phyloP scores from a whole-genome alignment of 2,888 invertebrate genomes.

The Drosophila mettleri region DNA sequence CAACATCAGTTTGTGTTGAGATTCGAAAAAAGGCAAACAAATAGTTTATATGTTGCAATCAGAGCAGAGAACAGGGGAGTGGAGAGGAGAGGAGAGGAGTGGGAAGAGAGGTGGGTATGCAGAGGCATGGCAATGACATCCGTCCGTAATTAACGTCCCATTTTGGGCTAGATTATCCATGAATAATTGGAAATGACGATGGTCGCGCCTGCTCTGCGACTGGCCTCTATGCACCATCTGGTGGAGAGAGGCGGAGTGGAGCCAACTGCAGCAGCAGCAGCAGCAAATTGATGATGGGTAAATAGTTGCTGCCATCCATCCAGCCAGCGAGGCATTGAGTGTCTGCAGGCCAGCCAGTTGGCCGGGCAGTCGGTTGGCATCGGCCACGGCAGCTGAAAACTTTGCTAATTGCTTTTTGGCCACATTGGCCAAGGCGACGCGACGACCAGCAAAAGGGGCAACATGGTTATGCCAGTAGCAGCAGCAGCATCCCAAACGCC shows the following conservation, averaged over 20 bases:
- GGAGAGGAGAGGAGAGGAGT: background rate
- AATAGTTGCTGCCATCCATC: slow-evolving; percentile 21
- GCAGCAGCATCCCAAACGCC: slow-evolving; percentile 24
- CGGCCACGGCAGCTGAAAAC: slow-evolving; percentile 56
- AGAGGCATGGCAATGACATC: slow-evolving; percentile 65
- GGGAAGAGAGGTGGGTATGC: background rate
- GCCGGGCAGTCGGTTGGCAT: slow-evolving; percentile 7
- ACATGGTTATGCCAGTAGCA: slow-evolving; percentile 40
- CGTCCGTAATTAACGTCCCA: slow-evolving; percentile 84
- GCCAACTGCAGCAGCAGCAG: slow-evolving; percentile 42
- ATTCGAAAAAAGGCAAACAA: slow-evolving; percentile 34
- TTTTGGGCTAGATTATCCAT: slow-evolving; percentile 85
- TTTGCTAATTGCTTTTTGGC: slow-evolving; percentile 82
- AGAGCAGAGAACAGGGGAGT: background rate
- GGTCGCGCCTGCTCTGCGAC: slow-evolving; percentile 39
- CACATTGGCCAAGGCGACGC: slow-evolving; percentile 56
- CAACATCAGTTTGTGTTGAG: background rate
- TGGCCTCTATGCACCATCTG: background rate
- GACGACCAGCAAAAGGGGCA: slow-evolving; percentile 19
- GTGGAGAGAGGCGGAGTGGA: background rate
- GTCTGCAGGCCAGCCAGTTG: slow-evolving; percentile 2
- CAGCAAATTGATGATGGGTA: slow-evolving; percentile 72
- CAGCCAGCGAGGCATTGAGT: background rate
- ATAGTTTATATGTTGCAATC: slow-evolving; percentile 52
- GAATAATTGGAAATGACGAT: slow-evolving; percentile 82